A percentile compares a stretch with the other conserved stretches of the same genome.
These are phyloP conservation scores for Oegoconia quadripuncta DNA, from an alignment of 2,888 invertebrate genomes.

Conservation along the genomic window DNA sequence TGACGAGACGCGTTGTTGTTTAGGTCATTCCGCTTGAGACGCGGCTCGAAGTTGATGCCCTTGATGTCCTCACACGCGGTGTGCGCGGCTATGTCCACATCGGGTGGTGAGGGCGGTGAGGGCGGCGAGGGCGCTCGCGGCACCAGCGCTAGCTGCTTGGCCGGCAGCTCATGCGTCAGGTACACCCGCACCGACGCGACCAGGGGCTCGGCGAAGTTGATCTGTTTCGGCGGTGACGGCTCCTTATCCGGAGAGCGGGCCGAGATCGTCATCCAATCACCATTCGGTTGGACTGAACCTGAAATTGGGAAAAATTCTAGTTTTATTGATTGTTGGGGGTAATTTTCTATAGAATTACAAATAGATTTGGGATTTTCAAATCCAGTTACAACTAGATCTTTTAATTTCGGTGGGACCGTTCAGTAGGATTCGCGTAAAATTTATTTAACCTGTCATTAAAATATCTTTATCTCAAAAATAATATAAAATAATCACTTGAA, in stretches of 20 bases:
- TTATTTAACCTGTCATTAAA: too few species aligned
- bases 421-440: too few species aligned
- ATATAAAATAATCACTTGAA: too few species aligned
- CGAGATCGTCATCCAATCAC: conserved; percentile 78
- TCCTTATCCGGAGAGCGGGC: conserved; percentile 63
- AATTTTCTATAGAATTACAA: too few species aligned
- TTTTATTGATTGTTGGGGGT: too few species aligned
- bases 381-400: too few species aligned
- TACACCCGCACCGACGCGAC: conserved; percentile 71
- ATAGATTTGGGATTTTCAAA: too few species aligned
- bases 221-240: conserved; percentile 61
- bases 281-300: conserved; percentile 67
- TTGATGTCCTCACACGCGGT: conserved; percentile 66
- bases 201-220: conserved; percentile 67
- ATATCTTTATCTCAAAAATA: too few species aligned
- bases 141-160: conserved; percentile 52
- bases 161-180: conserved; percentile 58
- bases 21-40: conserved; percentile 70
- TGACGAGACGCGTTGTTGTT: conserved; percentile 70
- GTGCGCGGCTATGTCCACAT: conserved; percentile 65
- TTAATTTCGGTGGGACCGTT: too few species aligned
- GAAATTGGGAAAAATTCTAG: conserved; percentile 37
- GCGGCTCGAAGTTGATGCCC: conserved; percentile 68
- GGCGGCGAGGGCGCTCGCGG: conserved; percentile 35
- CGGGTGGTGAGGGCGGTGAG: too few species aligned